phyloP scores from a whole-genome alignment of 2,797 vertebrate species.

The Gorsachius magnificus region DNA sequence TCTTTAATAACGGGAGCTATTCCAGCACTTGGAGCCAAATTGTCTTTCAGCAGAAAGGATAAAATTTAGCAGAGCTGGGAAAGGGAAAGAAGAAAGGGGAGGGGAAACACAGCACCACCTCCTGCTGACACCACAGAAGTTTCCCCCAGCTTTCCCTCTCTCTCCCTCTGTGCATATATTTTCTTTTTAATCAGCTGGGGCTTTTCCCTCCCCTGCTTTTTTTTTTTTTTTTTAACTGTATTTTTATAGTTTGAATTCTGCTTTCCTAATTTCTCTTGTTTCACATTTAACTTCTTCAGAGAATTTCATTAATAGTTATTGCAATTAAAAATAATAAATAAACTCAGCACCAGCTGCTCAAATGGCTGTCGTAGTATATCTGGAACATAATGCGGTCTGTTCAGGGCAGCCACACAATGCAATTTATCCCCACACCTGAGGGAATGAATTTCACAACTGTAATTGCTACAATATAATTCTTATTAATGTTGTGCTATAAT shows the following conservation, averaged over 20 bases:
- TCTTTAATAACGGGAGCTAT: neutral
- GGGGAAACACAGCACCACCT: constrained; percentile 55
- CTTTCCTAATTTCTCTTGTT: constrained; percentile 55
- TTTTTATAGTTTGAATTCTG: constrained; percentile 52
- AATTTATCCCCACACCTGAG: constrained; percentile 79
- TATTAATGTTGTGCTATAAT: constrained; percentile 82
- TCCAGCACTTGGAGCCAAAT: constrained; percentile 26
- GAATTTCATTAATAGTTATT: constrained; percentile 75
- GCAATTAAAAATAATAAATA: constrained; percentile 76
- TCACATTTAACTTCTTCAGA: constrained; percentile 68
- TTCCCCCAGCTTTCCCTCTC: constrained; percentile 26
- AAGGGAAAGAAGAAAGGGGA: constrained; percentile 40
- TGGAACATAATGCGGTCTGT: constrained; percentile 57
- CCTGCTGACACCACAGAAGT: constrained; percentile 51
- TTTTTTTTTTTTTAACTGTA: neutral
- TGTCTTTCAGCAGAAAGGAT: constrained; percentile 41
- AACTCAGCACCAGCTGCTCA: constrained; percentile 76
- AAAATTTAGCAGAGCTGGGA: constrained; percentile 48
- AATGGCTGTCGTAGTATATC: constrained; percentile 63
- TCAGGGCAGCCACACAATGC: constrained; percentile 68
- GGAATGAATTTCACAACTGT: constrained; percentile 77
- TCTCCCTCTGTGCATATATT: constrained; percentile 25
- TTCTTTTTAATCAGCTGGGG: constrained; percentile 46
- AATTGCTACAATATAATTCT: constrained; percentile 82
- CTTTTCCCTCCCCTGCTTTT: constrained; percentile 12